Evolutionary conservation across 2,888 invertebrate genomes (phyloP), one percentile per base, ranked within the genome.

Genomic region (Tachina lurida): DNA sequence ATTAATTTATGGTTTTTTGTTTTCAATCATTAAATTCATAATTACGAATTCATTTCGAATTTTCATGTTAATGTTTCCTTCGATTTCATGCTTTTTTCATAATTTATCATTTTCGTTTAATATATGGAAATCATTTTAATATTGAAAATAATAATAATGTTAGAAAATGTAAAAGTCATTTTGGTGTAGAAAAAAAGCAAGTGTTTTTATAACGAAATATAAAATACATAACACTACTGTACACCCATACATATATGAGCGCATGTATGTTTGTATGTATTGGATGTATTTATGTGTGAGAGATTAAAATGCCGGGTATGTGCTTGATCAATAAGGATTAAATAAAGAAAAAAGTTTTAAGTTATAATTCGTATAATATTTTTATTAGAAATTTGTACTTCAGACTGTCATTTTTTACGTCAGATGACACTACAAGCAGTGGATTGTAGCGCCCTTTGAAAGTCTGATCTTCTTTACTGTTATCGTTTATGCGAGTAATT

Each of bases 11-110:
- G 45, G 10, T 67, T 52, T 56, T 45, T 22, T 17, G n/a, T 74
- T 15, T 74, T 62, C 45, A 47, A 41, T 43, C 73, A 74, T 54
- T 54, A 15, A 73, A 52, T 74, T 56, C 77, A 81, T 81, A 62
- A 70, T 52, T 19, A 31, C 60, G 2, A 58, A 77, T 73, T 31
- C 31, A 31, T 31, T 31, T 7, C 62, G 41, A 52, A 52, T 58
- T 68, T 45, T 58, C 79, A 75, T 75, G 63, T 17, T 31, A 47
- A 73, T 63, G 52, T 86, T 82, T 82, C 67, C 71, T 80, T 31
- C 49, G 49, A 47, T 70, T 22, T 86, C 86, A 83, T 83, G 86
- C 86, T 83, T 86, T 15, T 19, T 62, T 86, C 86, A 86, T 83
- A 63, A 67, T 68, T 62, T 80, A 83, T 70, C 79, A 74, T 85